A percentile compares a stretch with the other conserved stretches of the same genome.
These are phyloP conservation scores for Brachyhypopomus gauderio DNA, from an alignment of 2,113 vertebrate species.

Conservation along the genomic window DNA sequence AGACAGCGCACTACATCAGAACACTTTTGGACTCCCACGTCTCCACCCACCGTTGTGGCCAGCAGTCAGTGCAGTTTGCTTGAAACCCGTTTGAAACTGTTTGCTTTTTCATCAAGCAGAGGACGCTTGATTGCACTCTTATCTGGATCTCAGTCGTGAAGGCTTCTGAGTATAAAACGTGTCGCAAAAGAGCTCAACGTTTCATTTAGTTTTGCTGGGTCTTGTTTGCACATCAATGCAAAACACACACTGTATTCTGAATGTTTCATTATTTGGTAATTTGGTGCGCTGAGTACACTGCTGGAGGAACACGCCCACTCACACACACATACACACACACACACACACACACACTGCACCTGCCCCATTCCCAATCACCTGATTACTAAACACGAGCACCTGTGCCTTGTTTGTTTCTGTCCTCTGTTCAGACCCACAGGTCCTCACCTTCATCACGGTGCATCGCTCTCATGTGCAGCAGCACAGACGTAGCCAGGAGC, in stretches of 20 bases:
- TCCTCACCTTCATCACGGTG: too few species aligned
- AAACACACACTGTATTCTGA: neutral
- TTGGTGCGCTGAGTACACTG: too few species aligned
- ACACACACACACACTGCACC: too few species aligned
- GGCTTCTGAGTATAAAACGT: constrained; percentile 25
- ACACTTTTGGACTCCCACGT: constrained; percentile 20
- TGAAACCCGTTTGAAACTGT: constrained; percentile 28
- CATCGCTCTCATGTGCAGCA: too few species aligned
- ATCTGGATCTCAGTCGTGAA: constrained; percentile 1
- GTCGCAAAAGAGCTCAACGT: neutral
- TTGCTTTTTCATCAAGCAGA: neutral
- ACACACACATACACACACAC: too few species aligned
- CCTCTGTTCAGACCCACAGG: too few species aligned
- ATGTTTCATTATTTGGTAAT: neutral
- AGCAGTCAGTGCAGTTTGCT: constrained; percentile 22
- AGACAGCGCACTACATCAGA: constrained; percentile 18
- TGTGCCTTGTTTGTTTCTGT: too few species aligned
- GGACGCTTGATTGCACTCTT: constrained; percentile 33
- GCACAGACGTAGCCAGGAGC: too few species aligned
- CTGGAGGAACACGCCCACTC: too few species aligned
- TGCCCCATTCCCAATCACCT: too few species aligned
- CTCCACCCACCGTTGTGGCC: neutral
- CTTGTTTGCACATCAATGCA: constrained; percentile 20
- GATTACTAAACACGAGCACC: too few species aligned
- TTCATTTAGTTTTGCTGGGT: constrained; percentile 10